Percentiles rank a stretch among this genome's conserved stretches.
These are phyloP conservation scores for Drosophila pandora DNA, from an alignment of 1,140 invertebrate species.

Conservation along the genomic window DNA sequence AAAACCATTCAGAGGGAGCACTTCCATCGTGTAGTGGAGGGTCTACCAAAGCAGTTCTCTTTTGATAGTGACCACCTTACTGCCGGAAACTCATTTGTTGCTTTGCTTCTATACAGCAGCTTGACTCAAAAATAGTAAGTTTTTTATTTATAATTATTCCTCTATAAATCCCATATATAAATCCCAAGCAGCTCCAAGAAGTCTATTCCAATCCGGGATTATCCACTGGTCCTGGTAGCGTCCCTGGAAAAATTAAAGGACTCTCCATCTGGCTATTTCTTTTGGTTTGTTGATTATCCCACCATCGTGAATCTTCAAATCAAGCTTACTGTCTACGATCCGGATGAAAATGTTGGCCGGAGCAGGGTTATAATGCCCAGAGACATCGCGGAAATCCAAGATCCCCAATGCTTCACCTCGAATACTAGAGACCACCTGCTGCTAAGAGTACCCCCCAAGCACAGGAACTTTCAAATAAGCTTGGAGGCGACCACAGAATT, in stretches of 20 bases:
- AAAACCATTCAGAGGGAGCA: too few relatives aligned
- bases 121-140: background rate
- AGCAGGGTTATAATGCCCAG: background rate
- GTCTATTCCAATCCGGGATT: background rate
- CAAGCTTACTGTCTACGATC: constrained; percentile 12
- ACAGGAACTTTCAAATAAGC: background rate
- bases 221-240: constrained; percentile 5
- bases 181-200: background rate
- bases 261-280: background rate
- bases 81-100: constrained; percentile 5
- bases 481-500: background rate
- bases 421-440: background rate
- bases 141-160: background rate
- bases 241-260: background rate
- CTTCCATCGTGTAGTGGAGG: constrained; percentile 1
- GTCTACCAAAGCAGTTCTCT: constrained; percentile 3
- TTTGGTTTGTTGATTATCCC: constrained; percentile 8
- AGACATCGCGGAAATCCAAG: background rate
- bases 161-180: background rate
- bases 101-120: constrained; percentile 9
- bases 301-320: background rate
- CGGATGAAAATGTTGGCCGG: background rate
- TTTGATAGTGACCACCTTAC: background rate
- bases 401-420: background rate
- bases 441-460: background rate